Base-by-base conservation (phyloP, 1,140 invertebrate species). In the Eciton burchellii region DNA sequence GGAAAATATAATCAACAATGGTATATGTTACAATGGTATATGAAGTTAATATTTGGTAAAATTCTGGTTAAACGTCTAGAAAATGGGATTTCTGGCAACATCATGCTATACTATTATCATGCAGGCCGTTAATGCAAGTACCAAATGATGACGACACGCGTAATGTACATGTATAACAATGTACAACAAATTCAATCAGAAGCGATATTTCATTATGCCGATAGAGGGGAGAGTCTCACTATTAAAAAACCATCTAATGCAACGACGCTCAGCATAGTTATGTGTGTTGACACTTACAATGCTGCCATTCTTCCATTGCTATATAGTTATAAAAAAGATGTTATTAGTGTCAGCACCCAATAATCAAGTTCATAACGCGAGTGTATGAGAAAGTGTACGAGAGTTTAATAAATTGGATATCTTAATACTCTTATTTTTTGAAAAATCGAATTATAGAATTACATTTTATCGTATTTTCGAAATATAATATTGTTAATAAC, bases 231-330 rank as follows among this genome's bases (percentile, higher is more conserved):
- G 86, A 73, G 59, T 84, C 47, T 77, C 74, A 81, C 41, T 87
- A 82, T 72, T 26, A 57, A 88, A 19, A 68, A 54, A 82, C 21
- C 70, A 87, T 88, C 82, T 87, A 88, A 87, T 60, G 66, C 77
- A 87, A 84, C 60, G 82, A 88, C 54, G 49, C 26, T 87, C 85
- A 87, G 71, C 77, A 71, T 87, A 87, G 63, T 82, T 89, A 87
- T 86, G 85, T 91, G 86, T 82, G 83, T 86, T 90, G 84, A 91
- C 90, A 96, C 96, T 96, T 96, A 96, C 96, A 95, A 93, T 95
- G 95, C 94, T 96, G 95, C 96, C 96, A 96, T 81, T 95, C 95
- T 95, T 96, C 95, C 94, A 95, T 95, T 83, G 95, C 96, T 96
- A 95, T 94, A 93, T 83, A 83, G 63, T 94, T 93, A 94, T 93